A percentile compares a stretch with the other conserved stretches of the same genome.
Evolutionary conservation across 2,797 vertebrate genomes (phyloP).

Genomic region (Naso thynnoides): DNA sequence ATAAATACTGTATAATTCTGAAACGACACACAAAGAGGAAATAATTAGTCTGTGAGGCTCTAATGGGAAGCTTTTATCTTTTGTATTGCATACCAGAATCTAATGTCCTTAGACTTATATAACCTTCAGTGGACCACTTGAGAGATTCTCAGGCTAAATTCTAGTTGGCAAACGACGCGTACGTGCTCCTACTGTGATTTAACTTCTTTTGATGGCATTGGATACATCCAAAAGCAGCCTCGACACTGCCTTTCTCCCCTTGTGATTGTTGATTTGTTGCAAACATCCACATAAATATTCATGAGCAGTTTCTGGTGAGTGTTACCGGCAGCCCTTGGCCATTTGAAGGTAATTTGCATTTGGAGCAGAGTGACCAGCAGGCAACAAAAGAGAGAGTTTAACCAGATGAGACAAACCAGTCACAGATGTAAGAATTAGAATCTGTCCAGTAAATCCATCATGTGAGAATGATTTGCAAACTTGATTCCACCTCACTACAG

Average conservation of each 20-base stretch:
- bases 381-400: conserved; percentile 28
- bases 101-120: conserved; percentile 38
- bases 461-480: conserved; percentile 69
- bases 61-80: conserved; percentile 43
- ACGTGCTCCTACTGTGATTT: conserved; percentile 20
- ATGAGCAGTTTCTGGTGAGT: conserved; percentile 33
- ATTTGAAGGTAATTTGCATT: background rate
- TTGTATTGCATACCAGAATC: conserved; percentile 9
- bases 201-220: conserved; percentile 15
- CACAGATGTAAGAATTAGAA: conserved; percentile 58
- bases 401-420: conserved; percentile 61
- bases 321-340: background rate
- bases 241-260: conserved; percentile 6
- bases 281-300: conserved; percentile 31
- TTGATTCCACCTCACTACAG: conserved; percentile 49
- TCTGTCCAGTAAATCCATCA: conserved; percentile 32
- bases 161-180: conserved; percentile 40
- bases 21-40: conserved; percentile 34
- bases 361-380: conserved; percentile 17
- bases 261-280: conserved; percentile 12
- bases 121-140: conserved; percentile 27
- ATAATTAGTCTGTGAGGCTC: conserved; percentile 37
- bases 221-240: conserved; percentile 16
- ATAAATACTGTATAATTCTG: conserved; percentile 41
- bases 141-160: conserved; percentile 26